These are phyloP conservation scores for Hylaeus volcanicus DNA, from an alignment of 1,140 invertebrate genomes.

Conservation along the genomic window DNA sequence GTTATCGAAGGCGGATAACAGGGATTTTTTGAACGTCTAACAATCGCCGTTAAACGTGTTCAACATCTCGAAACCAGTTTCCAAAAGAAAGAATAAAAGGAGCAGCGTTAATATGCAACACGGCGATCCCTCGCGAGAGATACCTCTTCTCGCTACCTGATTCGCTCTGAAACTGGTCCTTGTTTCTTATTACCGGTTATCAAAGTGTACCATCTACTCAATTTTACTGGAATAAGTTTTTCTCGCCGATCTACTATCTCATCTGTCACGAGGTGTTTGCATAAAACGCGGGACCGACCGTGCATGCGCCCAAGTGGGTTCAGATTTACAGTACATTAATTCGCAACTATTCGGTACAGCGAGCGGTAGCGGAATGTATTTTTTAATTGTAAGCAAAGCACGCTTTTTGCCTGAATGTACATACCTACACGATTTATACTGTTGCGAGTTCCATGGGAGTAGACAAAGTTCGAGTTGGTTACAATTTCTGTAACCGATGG, in stretches of 20 bases:
- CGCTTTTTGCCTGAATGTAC: not conserved
- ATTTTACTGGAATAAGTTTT: slow-evolving; percentile 6
- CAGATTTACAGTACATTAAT: slow-evolving; percentile 22
- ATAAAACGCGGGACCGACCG: not conserved
- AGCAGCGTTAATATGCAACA: not conserved
- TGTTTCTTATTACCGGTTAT: not conserved
- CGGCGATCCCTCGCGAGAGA: slow-evolving; percentile 16
- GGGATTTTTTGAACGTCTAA: not conserved
- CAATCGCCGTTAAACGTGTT: slow-evolving; percentile 18
- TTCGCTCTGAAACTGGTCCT: slow-evolving; percentile 8
- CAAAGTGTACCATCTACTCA: slow-evolving; percentile 23
- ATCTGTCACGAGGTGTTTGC: not conserved
- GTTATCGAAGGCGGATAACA: not conserved
- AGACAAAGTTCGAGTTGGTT: not conserved
- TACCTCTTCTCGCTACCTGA: not conserved
- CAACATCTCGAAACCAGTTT: slow-evolving; percentile 23
- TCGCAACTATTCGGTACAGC: not conserved
- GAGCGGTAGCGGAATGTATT: not conserved
- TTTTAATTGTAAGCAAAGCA: slow-evolving; percentile 26
- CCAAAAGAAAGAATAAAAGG: not conserved
- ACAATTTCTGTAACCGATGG: too few relatives aligned
- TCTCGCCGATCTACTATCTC: not conserved
- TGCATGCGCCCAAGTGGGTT: not conserved
- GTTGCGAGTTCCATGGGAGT: not conserved
- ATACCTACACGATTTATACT: slow-evolving; percentile 24